Percentiles rank a stretch among this genome's conserved stretches.
These are phyloP conservation scores for Mycteria americana DNA, from an alignment of 2,797 vertebrate genomes.

Conservation along the genomic window DNA sequence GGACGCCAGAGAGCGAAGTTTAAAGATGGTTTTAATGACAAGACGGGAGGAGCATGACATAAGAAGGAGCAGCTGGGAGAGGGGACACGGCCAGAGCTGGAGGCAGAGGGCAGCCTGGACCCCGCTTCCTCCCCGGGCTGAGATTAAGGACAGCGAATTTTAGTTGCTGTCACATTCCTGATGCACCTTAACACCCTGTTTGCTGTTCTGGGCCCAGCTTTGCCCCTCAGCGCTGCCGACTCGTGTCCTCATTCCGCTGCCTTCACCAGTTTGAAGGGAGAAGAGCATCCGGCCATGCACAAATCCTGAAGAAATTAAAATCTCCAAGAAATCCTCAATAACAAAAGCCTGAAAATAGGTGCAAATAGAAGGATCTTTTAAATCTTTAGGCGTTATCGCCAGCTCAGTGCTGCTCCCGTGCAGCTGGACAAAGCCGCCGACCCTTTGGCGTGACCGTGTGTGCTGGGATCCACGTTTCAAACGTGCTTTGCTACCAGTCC, in stretches of 20 bases:
- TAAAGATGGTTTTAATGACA: neutral
- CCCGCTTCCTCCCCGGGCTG: fast-evolving
- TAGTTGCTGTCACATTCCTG: fast-evolving
- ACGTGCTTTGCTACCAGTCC: neutral
- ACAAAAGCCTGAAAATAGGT: neutral
- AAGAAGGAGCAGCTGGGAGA: neutral
- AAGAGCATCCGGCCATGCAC: fast-evolving
- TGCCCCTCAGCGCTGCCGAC: neutral
- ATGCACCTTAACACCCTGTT: fast-evolving
- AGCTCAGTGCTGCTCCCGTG: neutral
- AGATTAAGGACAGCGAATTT: fast-evolving
- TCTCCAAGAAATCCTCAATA: neutral
- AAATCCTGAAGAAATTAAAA: neutral
- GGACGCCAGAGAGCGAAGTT: neutral
- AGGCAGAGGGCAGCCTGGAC: neutral
- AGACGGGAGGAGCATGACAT: fast-evolving
- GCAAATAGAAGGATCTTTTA: neutral
- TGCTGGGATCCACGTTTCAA: neutral
- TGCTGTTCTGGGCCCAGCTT: neutral
- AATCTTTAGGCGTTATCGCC: fast-evolving
- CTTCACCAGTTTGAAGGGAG: neutral
- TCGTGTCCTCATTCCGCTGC: fast-evolving
- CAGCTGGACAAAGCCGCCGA: fast-evolving
- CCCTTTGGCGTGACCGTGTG: neutral
- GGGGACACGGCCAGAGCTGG: neutral